phyloP scores from a whole-genome alignment of 2,113 vertebrate genomes.

The Oxyruncus cristatus region DNA sequence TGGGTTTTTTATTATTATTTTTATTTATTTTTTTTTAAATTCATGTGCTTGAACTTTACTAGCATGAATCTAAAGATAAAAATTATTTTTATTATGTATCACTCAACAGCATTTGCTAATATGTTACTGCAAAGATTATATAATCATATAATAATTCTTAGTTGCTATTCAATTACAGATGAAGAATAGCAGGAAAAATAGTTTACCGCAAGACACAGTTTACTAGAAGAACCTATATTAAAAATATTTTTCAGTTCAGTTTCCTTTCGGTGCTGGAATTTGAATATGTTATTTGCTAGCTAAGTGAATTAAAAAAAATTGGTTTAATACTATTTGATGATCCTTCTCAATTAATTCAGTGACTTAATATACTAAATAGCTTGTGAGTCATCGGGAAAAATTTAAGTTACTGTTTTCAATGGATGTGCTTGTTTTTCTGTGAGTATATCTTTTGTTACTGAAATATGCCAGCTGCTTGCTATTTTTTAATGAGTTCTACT shows the following conservation, averaged over 20 bases:
- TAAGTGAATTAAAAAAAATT: neutral
- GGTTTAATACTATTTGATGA: neutral
- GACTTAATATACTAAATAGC: neutral
- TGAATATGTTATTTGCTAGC: neutral
- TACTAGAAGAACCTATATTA: neutral
- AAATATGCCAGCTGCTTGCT: neutral
- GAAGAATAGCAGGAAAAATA: neutral
- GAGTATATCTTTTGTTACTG: neutral
- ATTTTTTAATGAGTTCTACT: neutral
- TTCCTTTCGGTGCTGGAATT: neutral
- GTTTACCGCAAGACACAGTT: too few relatives aligned
- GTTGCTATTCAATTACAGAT: neutral
- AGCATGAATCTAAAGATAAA: neutral
- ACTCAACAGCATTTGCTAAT: neutral
- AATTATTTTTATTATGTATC: neutral
- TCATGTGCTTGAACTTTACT: neutral
- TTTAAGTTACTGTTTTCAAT: neutral
- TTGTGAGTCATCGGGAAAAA: neutral
- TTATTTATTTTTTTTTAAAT: neutral
- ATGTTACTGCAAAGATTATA: neutral
- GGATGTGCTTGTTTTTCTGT: neutral
- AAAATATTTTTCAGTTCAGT: neutral
- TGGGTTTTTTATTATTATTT: too few relatives aligned
- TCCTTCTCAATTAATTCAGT: neutral
- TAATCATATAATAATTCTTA: neutral